phyloP scores from a whole-genome alignment of 2,888 invertebrate species.

The Nycteola revayana region DNA sequence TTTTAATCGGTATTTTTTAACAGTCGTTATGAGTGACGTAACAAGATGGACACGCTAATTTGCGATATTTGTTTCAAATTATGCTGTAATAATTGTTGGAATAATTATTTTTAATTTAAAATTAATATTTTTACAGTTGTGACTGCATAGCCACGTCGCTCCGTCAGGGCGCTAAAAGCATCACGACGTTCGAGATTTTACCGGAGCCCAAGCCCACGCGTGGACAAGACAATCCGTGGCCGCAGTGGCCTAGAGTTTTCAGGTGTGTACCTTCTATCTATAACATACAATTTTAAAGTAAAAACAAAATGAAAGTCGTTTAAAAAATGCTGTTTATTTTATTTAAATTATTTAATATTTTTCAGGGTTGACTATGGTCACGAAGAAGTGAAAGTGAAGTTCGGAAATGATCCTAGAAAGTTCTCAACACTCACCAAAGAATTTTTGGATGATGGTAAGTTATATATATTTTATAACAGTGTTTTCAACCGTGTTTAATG shows the following conservation, averaged over 20 bases:
- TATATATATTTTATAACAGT: too few species aligned
- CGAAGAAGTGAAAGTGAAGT: conserved; percentile 96
- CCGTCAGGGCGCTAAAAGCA: conserved; percentile 94
- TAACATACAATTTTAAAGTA: too few species aligned
- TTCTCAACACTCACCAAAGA: conserved; percentile 97
- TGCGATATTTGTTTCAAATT: too few species aligned
- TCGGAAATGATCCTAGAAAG: conserved; percentile 95
- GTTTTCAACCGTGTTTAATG: too few species aligned
- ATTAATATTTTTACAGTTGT: too few species aligned
- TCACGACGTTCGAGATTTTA: conserved; percentile 98
- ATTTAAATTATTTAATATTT: not conserved
- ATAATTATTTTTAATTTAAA: too few species aligned
- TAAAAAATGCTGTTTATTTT: too few species aligned
- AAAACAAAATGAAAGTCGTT: too few species aligned
- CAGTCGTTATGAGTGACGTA: too few species aligned
- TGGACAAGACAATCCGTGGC: conserved; percentile 97
- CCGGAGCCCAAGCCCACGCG: conserved; percentile 93
- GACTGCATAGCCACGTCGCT: conserved; percentile 99
- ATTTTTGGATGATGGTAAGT: conserved; percentile 92
- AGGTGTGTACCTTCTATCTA: conserved; percentile 64
- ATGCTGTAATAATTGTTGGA: too few species aligned
- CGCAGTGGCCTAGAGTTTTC: conserved; percentile 98
- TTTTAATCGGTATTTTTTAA: too few species aligned
- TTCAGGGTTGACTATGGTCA: conserved; percentile 97
- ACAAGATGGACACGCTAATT: too few species aligned